These are phyloP conservation scores for Nesospiza acunhae DNA, from an alignment of 2,113 vertebrate species.

Conservation along the genomic window DNA sequence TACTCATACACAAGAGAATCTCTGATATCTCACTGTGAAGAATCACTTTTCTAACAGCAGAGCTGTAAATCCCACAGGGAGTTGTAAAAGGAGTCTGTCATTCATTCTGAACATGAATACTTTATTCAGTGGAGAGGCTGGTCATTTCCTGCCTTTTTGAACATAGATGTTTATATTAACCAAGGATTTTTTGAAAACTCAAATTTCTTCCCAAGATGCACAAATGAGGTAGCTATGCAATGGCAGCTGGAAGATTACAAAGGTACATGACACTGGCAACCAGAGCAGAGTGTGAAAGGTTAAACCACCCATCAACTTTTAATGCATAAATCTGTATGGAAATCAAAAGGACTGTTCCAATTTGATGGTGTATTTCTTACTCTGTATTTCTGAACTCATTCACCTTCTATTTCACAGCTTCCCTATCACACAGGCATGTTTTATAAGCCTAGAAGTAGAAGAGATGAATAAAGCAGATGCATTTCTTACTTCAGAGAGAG, in stretches of 20 bases:
- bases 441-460: neutral
- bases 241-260: neutral
- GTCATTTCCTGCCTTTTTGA: neutral
- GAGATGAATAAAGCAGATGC: slow-evolving; percentile 6
- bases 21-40: neutral
- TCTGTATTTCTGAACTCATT: neutral
- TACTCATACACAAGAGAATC: neutral
- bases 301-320: neutral
- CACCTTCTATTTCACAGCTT: neutral
- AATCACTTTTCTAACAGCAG: neutral
- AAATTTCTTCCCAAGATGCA: neutral
- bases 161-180: neutral
- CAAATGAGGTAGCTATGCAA: neutral
- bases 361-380: neutral
- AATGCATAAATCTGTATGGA: neutral
- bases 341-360: neutral
- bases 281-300: neutral
- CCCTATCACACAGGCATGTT: neutral
- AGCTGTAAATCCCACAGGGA: neutral
- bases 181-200: neutral
- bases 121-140: neutral
- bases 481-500: slow-evolving; percentile 29
- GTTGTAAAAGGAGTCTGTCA: neutral
- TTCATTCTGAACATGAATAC: neutral
- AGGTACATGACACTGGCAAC: fast-evolving